Evolutionary conservation across 2,113 vertebrate genomes (phyloP).

Genomic region (Anarrhichthys ocellatus): DNA sequence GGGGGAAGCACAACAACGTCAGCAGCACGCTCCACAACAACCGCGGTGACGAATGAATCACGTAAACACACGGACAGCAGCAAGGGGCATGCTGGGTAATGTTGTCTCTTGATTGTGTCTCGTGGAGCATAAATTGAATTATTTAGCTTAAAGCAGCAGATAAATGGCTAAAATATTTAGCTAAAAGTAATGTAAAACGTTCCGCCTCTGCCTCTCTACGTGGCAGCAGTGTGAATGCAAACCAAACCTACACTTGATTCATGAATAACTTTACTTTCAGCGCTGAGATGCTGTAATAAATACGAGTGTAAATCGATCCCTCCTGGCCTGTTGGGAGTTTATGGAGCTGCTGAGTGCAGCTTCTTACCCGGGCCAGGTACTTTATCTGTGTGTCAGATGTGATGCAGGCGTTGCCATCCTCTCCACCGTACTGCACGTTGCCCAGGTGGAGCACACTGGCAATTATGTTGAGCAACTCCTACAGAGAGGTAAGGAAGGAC

Average conservation of each 20-base stretch:
- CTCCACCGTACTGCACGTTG: slow-evolving; percentile 92
- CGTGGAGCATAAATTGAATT: not conserved
- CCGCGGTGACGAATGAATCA: not conserved
- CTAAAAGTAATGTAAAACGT: no score
- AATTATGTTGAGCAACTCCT: slow-evolving; percentile 95
- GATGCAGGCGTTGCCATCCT: slow-evolving; percentile 91
- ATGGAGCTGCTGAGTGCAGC: not conserved
- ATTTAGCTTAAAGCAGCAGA: no score
- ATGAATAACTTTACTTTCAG: no score
- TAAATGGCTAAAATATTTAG: no score
- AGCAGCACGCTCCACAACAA: slow-evolving; percentile 1
- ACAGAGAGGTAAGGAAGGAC: not conserved
- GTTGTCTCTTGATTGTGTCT: no score
- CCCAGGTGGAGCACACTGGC: slow-evolving; percentile 96
- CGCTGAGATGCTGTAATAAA: no score
- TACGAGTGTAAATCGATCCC: no score
- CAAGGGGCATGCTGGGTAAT: no score
- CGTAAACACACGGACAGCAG: not conserved
- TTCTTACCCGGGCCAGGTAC: slow-evolving; percentile 92
- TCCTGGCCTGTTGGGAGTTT: not conserved
- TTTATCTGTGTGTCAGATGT: slow-evolving; percentile 95
- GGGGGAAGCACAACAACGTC: slow-evolving; percentile 65
- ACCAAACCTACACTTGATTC: no score
- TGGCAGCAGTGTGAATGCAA: no score
- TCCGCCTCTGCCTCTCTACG: no score